Evolutionary conservation across 2,797 vertebrate species (phyloP).

Genomic region (Sebastes matsubarae): DNA sequence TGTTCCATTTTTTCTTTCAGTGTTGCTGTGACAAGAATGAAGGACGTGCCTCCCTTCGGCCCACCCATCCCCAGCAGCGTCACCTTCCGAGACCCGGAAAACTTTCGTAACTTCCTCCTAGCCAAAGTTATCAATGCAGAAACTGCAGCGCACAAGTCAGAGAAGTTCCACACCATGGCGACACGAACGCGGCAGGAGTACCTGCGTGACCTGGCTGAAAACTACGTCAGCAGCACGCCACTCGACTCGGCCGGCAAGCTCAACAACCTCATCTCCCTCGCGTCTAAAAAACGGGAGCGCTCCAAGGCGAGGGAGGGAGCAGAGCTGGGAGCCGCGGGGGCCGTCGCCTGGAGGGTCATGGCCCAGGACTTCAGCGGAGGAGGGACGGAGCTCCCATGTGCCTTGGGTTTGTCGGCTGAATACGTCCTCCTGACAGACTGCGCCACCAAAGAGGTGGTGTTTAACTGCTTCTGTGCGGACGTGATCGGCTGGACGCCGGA

Average conservation of each 20-base stretch:
- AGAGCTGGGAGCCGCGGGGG: constrained; percentile 86
- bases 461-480: constrained; percentile 93
- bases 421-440: constrained; percentile 88
- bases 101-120: constrained; percentile 91
- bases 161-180: constrained; percentile 96
- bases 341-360: constrained; percentile 87
- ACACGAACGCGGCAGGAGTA: constrained; percentile 93
- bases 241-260: constrained; percentile 90
- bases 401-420: constrained; percentile 88
- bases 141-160: constrained; percentile 93
- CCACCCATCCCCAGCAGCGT: constrained; percentile 87
- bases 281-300: constrained; percentile 92
- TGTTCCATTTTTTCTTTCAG: constrained; percentile 64
- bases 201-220: constrained; percentile 91
- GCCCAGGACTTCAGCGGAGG: constrained; percentile 89
- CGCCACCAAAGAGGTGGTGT: constrained; percentile 91
- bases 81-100: constrained; percentile 87
- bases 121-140: constrained; percentile 95
- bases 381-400: constrained; percentile 81
- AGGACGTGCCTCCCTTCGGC: constrained; percentile 94
- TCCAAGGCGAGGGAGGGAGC: constrained; percentile 83
- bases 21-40: constrained; percentile 94
- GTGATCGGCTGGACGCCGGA: constrained; percentile 95
- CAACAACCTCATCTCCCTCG: constrained; percentile 91
- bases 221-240: constrained; percentile 88